phyloP scores from a whole-genome alignment of 2,797 vertebrate genomes.

The Gallinago solitaria region DNA sequence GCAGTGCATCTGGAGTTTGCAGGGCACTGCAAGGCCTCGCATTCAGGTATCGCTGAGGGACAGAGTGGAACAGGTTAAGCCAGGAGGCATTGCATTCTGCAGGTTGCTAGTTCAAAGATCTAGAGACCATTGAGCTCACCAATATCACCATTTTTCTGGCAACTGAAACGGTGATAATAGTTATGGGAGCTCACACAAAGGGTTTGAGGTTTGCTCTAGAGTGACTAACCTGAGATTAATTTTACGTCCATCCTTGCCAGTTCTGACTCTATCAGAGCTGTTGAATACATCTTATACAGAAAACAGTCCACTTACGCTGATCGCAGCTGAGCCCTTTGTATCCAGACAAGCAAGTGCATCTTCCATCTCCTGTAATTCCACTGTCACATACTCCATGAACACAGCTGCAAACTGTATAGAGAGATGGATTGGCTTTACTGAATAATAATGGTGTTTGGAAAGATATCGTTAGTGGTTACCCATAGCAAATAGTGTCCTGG shows the following conservation, averaged over 20 bases:
- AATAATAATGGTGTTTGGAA: neutral
- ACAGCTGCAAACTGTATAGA: slow-evolving; percentile 83
- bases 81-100: neutral
- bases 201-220: neutral
- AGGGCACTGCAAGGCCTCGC: slow-evolving; percentile 80
- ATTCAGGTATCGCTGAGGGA: slow-evolving; percentile 82
- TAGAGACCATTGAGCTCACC: neutral
- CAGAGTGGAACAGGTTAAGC: neutral
- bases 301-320: slow-evolving; percentile 77
- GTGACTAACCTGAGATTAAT: neutral
- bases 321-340: slow-evolving; percentile 87
- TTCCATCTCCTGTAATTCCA: slow-evolving; percentile 82
- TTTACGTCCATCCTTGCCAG: accelerated
- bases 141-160: neutral
- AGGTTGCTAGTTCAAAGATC: neutral
- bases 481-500: neutral
- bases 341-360: slow-evolving; percentile 86
- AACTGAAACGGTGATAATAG: neutral
- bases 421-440: neutral
- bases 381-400: slow-evolving; percentile 86
- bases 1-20: slow-evolving; percentile 82
- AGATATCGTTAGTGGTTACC: accelerated
- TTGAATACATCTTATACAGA: accelerated
- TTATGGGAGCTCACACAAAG: neutral
- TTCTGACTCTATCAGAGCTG: neutral